phyloP scores from a whole-genome alignment of 1,140 invertebrate genomes.

The Oryctes rhinoceros region DNA sequence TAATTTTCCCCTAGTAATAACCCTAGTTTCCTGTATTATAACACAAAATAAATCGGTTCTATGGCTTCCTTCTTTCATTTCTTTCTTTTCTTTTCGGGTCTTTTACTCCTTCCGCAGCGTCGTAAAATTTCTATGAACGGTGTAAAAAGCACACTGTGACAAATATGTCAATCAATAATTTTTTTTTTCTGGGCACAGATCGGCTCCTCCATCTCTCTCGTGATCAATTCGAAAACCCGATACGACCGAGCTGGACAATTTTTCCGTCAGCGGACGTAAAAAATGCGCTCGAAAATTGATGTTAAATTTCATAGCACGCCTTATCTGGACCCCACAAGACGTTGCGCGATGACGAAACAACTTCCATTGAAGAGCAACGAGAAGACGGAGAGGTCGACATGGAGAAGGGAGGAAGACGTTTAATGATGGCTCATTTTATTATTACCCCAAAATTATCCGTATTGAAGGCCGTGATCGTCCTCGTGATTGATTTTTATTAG shows the following conservation, averaged over 20 bases:
- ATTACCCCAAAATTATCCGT: slow-evolving; percentile 39
- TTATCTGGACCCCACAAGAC: slow-evolving; percentile 39
- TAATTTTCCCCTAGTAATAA: slow-evolving; percentile 28
- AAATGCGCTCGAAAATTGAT: slow-evolving; percentile 40
- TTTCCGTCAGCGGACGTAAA: slow-evolving; percentile 26
- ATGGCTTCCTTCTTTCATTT: background rate
- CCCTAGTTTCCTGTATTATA: slow-evolving; percentile 12
- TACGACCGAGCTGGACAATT: slow-evolving; percentile 7
- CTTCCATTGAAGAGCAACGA: slow-evolving; percentile 26
- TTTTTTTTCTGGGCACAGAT: background rate
- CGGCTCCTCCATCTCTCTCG: background rate
- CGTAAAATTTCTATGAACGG: slow-evolving; percentile 26
- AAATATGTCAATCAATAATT: slow-evolving; percentile 22
- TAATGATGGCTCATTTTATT: slow-evolving; percentile 41
- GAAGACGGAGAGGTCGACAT: slow-evolving; percentile 18
- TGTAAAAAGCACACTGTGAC: slow-evolving; percentile 21
- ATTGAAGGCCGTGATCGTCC: slow-evolving; percentile 35
- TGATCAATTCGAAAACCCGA: background rate
- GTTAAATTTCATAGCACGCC: slow-evolving; percentile 41
- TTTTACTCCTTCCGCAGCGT: background rate
- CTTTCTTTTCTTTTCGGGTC: too few relatives aligned
- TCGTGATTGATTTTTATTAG: slow-evolving; percentile 40
- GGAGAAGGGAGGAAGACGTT: slow-evolving; percentile 25
- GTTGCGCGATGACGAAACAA: slow-evolving; percentile 24
- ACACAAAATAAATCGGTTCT: slow-evolving; percentile 31